Evolutionary conservation across 2,888 invertebrate genomes (phyloP), one percentile per base, ranked within the genome.

Genomic region (Oeneis ivallda): DNA sequence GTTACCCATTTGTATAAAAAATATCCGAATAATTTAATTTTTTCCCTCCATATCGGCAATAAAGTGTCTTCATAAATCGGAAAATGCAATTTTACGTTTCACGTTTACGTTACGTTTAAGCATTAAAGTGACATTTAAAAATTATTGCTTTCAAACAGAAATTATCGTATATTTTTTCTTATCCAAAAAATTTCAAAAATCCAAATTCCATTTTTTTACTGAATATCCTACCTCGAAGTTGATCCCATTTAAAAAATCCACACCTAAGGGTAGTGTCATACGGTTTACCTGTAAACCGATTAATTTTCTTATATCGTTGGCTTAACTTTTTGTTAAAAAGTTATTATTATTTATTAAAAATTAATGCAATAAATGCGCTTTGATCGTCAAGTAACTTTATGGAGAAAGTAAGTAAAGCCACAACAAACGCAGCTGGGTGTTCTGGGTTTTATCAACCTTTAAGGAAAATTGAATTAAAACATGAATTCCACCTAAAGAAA

Each of bases 1-100:
- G 39, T 54, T 54, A 39, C 54, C 54, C 39, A 39, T 54, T 54
- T 17, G 39, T 54, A 39, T 54, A 4, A 26, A 39, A 39, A 39
- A 41, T 41, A 56, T 41, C 41, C 54, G 37, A 19, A 56, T 37
- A 53, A 37, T 15, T 13, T 10, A 13, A 41, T 56, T 41, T 19
- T 56, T 17, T 17, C 41, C 56, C 13, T 56, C 17, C 56, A 41
- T 19, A 19, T 41, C 10, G 39, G 19, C 19, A 41, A 56, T 56
- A 41, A 54, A 54, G 11, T 1, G 54, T 54, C 7, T n/a, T n/a
- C n/a, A n/a, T n/a, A n/a, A 41, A 41, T 41, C 56, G 56, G 41
- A 41, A 56, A n/a, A 19, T 41, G 13, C 39, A 19, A 6, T 56
- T 56, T 56, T 19, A 56, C 19, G 56, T 39, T 19, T 54, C 54